Percentiles rank a stretch among this genome's conserved stretches.
These are phyloP conservation scores for Hylaeus volcanicus DNA, from an alignment of 1,140 invertebrate genomes.

Conservation along the genomic window DNA sequence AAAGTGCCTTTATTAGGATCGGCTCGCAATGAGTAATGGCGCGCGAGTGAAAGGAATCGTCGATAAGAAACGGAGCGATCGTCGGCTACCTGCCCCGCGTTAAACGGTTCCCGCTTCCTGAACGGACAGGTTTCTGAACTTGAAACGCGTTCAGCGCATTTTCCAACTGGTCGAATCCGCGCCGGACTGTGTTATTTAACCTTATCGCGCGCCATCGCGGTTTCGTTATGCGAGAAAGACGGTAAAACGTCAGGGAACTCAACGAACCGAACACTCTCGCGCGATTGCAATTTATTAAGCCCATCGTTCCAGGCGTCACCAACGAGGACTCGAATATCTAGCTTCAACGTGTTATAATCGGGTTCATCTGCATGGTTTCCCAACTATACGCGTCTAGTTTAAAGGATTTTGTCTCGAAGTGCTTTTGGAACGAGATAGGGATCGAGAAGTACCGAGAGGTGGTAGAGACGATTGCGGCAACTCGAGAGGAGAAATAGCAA, in stretches of 20 bases:
- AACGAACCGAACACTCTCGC: neutral
- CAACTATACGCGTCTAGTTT: too few relatives aligned
- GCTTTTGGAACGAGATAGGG: too few relatives aligned
- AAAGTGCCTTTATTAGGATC: conserved; percentile 64
- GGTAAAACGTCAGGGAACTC: neutral
- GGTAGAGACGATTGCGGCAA: too few relatives aligned
- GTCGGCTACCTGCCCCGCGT: conserved; percentile 36
- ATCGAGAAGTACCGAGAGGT: too few relatives aligned
- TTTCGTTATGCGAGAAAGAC: neutral
- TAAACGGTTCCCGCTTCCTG: conserved; percentile 5
- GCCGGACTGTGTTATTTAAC: neutral
- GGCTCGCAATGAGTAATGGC: conserved; percentile 48
- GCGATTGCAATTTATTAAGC: too few relatives aligned
- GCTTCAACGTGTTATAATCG: too few relatives aligned
- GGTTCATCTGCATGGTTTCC: too few relatives aligned
- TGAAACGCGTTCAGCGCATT: neutral
- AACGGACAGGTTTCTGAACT: conserved; percentile 35
- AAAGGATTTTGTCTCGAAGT: too few relatives aligned
- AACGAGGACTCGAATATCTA: too few relatives aligned
- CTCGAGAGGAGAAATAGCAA: too few relatives aligned
- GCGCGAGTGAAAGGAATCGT: conserved; percentile 59
- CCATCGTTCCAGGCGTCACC: too few relatives aligned
- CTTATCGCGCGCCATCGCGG: neutral
- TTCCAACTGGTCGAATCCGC: neutral
- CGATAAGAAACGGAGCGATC: conserved; percentile 54